These are phyloP conservation scores for Gadus chalcogrammus DNA, from an alignment of 2,113 vertebrate species.

Conservation along the genomic window DNA sequence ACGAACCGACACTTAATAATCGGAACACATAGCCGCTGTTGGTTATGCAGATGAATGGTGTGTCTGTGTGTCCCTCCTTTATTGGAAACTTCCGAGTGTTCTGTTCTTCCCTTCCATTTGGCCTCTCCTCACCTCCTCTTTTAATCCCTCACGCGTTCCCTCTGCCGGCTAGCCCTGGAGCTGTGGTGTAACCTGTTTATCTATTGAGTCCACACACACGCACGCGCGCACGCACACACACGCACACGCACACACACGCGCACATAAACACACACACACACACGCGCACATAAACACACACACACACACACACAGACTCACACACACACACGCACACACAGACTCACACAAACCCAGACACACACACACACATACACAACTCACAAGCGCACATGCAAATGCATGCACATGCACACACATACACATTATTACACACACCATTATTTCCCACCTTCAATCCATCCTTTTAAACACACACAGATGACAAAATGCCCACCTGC, in stretches of 20 bases:
- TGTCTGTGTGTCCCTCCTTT: neutral
- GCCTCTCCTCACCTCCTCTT: slow-evolving; percentile 36
- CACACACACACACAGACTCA: neutral
- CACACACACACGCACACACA: neutral
- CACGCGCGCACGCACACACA: neutral
- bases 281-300: too few relatives aligned
- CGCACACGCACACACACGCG: slow-evolving; percentile 13
- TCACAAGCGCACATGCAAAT: neutral
- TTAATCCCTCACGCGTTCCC: slow-evolving; percentile 19
- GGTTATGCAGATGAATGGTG: too few relatives aligned
- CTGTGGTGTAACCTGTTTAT: slow-evolving; percentile 38
- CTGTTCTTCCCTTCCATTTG: slow-evolving; percentile 18
- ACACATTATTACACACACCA: slow-evolving; percentile 5
- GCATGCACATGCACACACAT: slow-evolving; percentile 5
- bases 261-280: neutral
- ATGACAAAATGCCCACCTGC: slow-evolving; percentile 57
- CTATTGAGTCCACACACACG: slow-evolving; percentile 28
- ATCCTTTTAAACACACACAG: slow-evolving; percentile 33
- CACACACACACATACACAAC: neutral
- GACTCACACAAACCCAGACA: too few relatives aligned
- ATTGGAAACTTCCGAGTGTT: slow-evolving; percentile 26
- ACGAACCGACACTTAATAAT: too few relatives aligned
- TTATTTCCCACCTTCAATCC: slow-evolving; percentile 33
- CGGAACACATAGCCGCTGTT: too few relatives aligned
- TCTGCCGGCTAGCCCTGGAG: slow-evolving; percentile 46